Evolutionary conservation across 2,113 vertebrate species (phyloP), one percentile per base, ranked within the genome.

Genomic region (Mesoclemmys tuberculata): DNA sequence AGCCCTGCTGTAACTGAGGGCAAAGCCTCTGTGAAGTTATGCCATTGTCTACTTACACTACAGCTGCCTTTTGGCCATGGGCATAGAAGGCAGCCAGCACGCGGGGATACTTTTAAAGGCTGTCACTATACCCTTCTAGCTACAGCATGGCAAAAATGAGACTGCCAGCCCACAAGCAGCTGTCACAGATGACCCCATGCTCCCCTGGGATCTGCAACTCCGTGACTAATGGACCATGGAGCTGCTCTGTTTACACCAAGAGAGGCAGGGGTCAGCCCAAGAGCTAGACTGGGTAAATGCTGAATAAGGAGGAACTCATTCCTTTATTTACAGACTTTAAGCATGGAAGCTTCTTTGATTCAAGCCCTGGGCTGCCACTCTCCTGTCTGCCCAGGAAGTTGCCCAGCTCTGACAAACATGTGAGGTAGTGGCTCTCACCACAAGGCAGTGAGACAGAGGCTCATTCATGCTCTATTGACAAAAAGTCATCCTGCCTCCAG

Each of bases 121-220:
- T 6, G 35, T 74, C 21, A 41, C 38, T 41, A 21, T 21, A 74
- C 13, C 21, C 21, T 41, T 22, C 68, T 74, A 74, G 21, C 38
- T 74, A 74, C 68, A 41, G 35, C 68, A n/a, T 41, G 10, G 68
- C 38, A 74, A 74, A n/a, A 29, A 18, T 3, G 14, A 64, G 68
- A 41, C 21, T 24, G 9, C n/a, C 68, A 71, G 22, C n/a, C 68
- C 68, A 41, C 19, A 5, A 7, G 44, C 22, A 64, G 83, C 21
- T 79, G 58, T 64, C 58, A 64, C 4, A 18, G 8, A 1, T 0
- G 84, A 44, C 0, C 88, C 41, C 71, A 56, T 2, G 26, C 0
- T 80, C 1, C 79, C 46, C 41, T 31, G 1, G 82, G 19, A 41
- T 61, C 3, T 4, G 12, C 0, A 0, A 77, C 0, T 10, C 58